These are phyloP conservation scores for Drosophila malerkotliana DNA, from an alignment of 1,140 invertebrate species.

Conservation along the genomic window DNA sequence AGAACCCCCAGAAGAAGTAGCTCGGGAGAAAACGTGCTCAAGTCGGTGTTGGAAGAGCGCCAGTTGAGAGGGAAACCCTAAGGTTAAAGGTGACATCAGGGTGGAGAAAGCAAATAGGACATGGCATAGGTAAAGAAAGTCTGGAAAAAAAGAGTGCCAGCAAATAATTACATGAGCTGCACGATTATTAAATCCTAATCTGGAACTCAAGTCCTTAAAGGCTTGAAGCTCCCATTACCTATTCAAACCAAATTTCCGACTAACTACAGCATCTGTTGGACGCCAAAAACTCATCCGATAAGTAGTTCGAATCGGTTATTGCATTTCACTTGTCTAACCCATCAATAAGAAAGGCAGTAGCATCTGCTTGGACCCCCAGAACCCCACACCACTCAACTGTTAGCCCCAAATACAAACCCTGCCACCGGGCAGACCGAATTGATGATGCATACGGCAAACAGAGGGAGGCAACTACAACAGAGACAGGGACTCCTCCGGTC, in stretches of 20 bases:
- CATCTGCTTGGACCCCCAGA: constrained; percentile 19
- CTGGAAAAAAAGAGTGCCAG: not conserved
- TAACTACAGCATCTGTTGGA: constrained; percentile 1
- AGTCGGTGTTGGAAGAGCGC: constrained; percentile 56
- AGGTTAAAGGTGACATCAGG: not conserved
- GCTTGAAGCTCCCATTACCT: not conserved
- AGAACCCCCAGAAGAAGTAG: constrained; percentile 23
- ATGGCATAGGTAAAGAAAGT: not conserved
- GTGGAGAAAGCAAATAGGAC: not conserved
- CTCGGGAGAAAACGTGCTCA: constrained; percentile 58
- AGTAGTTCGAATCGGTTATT: constrained; percentile 66
- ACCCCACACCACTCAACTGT: not conserved
- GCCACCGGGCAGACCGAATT: constrained; percentile 57
- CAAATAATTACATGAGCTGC: not conserved
- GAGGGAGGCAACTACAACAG: constrained; percentile 37
- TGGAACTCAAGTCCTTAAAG: not conserved
- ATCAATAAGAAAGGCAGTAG: constrained; percentile 63
- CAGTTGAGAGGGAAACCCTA: constrained; percentile 23
- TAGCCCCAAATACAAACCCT: constrained; percentile 21
- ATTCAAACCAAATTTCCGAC: constrained; percentile 1
- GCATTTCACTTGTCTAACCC: constrained; percentile 60
- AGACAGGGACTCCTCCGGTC: not conserved
- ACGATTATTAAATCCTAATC: not conserved
- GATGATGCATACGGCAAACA: constrained; percentile 77
- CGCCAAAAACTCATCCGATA: constrained; percentile 23